Evolutionary conservation across 1,140 invertebrate species (phyloP).

Genomic region (Drosophila nigromelanica): DNA sequence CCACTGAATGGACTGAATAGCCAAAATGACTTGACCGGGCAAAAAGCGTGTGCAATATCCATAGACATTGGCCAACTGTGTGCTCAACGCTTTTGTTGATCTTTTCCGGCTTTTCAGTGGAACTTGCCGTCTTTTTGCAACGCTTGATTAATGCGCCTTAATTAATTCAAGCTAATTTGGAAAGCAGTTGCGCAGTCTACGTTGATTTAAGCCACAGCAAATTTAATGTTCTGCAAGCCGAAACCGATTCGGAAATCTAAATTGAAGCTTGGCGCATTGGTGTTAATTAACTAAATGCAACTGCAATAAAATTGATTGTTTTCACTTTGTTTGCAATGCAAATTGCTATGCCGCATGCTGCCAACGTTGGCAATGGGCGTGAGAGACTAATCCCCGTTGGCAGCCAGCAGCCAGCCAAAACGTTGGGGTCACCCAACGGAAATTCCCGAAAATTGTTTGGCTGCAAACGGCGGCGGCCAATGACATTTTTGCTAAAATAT

Average conservation of each 20-base stretch:
- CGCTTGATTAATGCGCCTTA: constrained; percentile 76
- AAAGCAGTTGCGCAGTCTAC: constrained; percentile 12
- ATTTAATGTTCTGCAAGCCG: constrained; percentile 39
- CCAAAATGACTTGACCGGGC: constrained; percentile 28
- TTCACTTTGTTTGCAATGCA: constrained; percentile 82
- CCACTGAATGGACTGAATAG: constrained; percentile 55
- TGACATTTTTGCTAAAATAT: constrained; percentile 80
- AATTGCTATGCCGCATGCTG: constrained; percentile 56
- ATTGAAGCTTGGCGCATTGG: constrained; percentile 57
- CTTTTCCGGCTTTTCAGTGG: constrained; percentile 53
- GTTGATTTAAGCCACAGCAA: constrained; percentile 38
- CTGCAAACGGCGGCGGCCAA: constrained; percentile 44
- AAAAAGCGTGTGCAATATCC: constrained; percentile 38
- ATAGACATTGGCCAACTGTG: constrained; percentile 14
- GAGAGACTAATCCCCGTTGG: constrained; percentile 15
- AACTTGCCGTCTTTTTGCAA: constrained; percentile 46
- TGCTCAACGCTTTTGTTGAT: constrained; percentile 59
- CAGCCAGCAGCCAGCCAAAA: constrained; percentile 26
- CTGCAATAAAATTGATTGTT: constrained; percentile 83
- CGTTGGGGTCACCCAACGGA: constrained; percentile 69
- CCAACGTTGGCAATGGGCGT: too few species aligned
- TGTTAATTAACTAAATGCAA: constrained; percentile 83
- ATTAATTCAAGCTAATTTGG: constrained; percentile 79
- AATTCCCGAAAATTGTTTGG: constrained; percentile 72
- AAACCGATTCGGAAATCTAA: constrained; percentile 19